Conservation (phyloP, 2,113 vertebrate genomes). For the Heterotis niloticus region DNA sequence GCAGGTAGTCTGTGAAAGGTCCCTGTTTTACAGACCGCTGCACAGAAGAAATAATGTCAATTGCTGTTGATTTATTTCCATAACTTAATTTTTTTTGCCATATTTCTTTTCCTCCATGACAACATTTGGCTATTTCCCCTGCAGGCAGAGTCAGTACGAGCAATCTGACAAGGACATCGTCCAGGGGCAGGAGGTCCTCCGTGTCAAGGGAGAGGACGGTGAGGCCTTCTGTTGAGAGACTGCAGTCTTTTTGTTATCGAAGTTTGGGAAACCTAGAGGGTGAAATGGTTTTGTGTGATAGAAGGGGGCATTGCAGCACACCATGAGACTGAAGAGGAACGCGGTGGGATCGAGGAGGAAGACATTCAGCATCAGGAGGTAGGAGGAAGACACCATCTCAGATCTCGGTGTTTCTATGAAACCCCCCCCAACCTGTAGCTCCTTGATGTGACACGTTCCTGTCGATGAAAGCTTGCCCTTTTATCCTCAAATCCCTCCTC, state of each 20-base stretch:
- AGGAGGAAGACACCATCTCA: background rate
- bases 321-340: conserved; percentile 45
- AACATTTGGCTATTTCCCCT: conserved; percentile 32
- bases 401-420: background rate
- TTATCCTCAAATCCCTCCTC: background rate
- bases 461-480: background rate
- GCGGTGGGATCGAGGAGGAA: conserved; percentile 39
- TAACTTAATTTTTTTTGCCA: background rate
- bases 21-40: background rate
- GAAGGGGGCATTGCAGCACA: conserved; percentile 46
- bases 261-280: background rate
- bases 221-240: background rate
- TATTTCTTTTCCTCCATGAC: background rate
- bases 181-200: conserved; percentile 73
- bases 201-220: conserved; percentile 72
- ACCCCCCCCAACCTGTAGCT: too few species aligned
- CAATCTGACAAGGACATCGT: conserved; percentile 76
- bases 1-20: too few species aligned
- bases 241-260: background rate
- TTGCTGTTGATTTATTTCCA: background rate
- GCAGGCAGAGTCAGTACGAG: conserved; percentile 75
- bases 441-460: background rate
- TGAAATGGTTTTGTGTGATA: conserved; percentile 37
- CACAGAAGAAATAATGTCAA: background rate
- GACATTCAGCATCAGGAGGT: conserved; percentile 51